phyloP scores from a whole-genome alignment of 2,888 invertebrate species.

The Entomobrya proxima region DNA sequence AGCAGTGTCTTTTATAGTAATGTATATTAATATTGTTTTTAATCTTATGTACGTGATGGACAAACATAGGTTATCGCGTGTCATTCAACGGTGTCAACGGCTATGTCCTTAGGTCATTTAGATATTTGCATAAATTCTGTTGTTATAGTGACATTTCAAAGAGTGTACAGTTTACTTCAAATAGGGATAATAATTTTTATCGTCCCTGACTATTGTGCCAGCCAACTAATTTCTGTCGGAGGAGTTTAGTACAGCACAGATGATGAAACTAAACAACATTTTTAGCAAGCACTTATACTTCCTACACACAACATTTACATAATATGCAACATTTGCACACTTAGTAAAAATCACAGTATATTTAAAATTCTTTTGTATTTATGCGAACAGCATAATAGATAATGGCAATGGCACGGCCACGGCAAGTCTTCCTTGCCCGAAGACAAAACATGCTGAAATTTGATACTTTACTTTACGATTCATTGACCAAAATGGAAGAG shows the following conservation, averaged over 20 bases:
- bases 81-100: neutral
- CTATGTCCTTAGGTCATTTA: neutral
- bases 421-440: slow-evolving; percentile 1
- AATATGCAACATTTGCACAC: neutral
- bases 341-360: neutral
- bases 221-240: too few relatives aligned
- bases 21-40: neutral
- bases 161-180: too few relatives aligned
- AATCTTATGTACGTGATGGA: neutral
- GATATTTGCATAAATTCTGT: neutral
- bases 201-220: too few relatives aligned
- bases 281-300: slow-evolving; percentile 23
- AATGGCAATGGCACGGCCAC: slow-evolving; percentile 2
- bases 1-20: too few relatives aligned
- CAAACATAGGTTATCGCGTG: neutral
- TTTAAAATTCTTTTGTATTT: neutral
- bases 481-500: slow-evolving; percentile 38
- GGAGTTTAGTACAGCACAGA: too few relatives aligned
- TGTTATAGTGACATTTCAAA: too few relatives aligned
- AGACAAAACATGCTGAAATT: slow-evolving; percentile 20
- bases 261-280: too few relatives aligned
- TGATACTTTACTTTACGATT: slow-evolving; percentile 23
- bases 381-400: neutral
- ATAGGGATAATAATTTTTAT: too few relatives aligned
- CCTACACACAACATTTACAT: neutral